Evolutionary conservation across 2,113 vertebrate species (phyloP).

Genomic region (Phodopus roborovskii): DNA sequence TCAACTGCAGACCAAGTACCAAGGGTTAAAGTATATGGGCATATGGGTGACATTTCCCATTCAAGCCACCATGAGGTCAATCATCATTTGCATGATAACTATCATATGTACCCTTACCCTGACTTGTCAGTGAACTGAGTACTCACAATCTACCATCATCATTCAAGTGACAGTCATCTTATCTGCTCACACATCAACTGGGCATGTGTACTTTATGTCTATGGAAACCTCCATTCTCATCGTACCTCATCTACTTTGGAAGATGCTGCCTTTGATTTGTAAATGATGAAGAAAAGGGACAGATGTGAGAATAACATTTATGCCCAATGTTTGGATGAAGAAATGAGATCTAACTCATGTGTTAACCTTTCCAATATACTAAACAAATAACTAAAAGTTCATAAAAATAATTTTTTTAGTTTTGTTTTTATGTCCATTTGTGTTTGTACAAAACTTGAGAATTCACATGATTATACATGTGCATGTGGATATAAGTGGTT

Average conservation of each 20-base stretch:
- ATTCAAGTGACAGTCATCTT: background rate
- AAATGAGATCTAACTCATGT: background rate
- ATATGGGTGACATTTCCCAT: too few species aligned
- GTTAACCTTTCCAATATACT: background rate
- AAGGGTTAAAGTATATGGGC: background rate
- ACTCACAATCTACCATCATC: background rate
- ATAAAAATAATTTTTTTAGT: background rate
- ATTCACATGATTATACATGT: background rate
- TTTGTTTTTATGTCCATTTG: background rate
- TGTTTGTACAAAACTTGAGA: background rate
- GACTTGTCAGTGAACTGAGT: background rate
- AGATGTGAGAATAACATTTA: background rate
- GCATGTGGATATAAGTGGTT: background rate
- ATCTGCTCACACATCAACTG: background rate
- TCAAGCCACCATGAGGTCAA: too few species aligned
- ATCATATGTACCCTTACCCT: background rate
- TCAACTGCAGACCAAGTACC: too few species aligned
- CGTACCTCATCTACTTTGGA: background rate
- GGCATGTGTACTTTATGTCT: too few species aligned
- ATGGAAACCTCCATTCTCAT: too few species aligned
- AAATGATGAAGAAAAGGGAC: background rate
- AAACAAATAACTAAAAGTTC: slow-evolving; percentile 19
- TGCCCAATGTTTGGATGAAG: background rate
- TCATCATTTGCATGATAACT: background rate
- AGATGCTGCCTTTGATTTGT: background rate